phyloP scores from a whole-genome alignment of 2,113 vertebrate genomes.

The Globicephala melas region DNA sequence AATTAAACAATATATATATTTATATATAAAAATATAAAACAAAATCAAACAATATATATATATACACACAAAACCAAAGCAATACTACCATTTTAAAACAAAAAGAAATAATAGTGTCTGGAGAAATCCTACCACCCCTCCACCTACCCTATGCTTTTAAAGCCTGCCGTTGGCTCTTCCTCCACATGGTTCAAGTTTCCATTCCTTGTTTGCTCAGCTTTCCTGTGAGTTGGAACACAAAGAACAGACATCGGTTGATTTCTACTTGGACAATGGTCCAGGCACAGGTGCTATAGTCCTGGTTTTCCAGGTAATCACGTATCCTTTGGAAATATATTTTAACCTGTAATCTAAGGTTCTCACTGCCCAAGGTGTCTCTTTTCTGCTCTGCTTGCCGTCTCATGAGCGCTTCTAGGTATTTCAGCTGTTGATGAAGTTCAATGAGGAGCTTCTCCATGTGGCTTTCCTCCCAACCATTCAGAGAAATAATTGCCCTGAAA shows the following conservation, averaged over 20 bases:
- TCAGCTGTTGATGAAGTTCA: conserved; percentile 50
- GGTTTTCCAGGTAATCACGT: conserved; percentile 40
- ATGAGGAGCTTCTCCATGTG: not conserved
- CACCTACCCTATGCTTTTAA: not conserved
- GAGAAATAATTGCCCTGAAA: conserved; percentile 4
- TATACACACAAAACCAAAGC: not conserved
- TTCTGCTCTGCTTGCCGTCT: not conserved
- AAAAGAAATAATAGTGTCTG: not conserved
- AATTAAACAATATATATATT: too few species aligned
- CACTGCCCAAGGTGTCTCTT: not conserved
- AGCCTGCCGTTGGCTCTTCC: not conserved
- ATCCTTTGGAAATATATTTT: conserved; percentile 66
- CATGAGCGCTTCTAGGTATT: not conserved
- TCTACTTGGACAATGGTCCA: conserved; percentile 55
- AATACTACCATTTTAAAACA: not conserved
- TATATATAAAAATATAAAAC: not conserved
- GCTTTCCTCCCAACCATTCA: conserved; percentile 5
- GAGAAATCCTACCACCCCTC: not conserved
- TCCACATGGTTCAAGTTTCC: not conserved
- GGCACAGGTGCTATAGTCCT: conserved; percentile 52
- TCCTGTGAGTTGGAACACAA: conserved; percentile 46
- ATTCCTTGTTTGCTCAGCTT: not conserved
- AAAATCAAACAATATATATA: not conserved
- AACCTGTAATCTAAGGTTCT: conserved; percentile 43
- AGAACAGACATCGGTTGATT: conserved; percentile 36